phyloP scores from a whole-genome alignment of 2,113 vertebrate genomes.

The Theropithecus gelada region DNA sequence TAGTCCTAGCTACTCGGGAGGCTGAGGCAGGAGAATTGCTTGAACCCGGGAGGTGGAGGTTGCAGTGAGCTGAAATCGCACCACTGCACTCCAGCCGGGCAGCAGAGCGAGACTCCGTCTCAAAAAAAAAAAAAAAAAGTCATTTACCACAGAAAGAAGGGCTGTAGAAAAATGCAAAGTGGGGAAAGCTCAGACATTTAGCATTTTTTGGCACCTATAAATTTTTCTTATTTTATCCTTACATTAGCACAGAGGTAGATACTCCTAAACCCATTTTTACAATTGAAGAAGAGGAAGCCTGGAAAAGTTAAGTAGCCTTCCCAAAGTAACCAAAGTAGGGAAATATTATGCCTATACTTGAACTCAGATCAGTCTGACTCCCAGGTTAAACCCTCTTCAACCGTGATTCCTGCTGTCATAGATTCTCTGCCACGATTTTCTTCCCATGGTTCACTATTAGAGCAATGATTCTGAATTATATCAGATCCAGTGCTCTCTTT shows the following conservation, averaged over 20 bases:
- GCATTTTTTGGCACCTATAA: not conserved
- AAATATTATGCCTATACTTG: not conserved
- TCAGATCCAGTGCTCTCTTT: not conserved
- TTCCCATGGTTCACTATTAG: not conserved
- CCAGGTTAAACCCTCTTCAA: slow-evolving; percentile 14
- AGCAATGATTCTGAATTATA: not conserved
- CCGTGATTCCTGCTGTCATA: not conserved
- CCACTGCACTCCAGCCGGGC: too few species aligned
- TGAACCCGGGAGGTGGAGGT: too few species aligned
- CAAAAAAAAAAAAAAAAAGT: not conserved
- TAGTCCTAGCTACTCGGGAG: too few species aligned
- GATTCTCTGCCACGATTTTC: not conserved
- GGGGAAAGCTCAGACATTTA: not conserved
- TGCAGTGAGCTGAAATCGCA: too few species aligned
- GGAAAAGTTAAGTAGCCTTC: not conserved
- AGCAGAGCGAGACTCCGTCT: too few species aligned
- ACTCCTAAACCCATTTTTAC: not conserved
- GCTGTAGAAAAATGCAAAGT: not conserved
- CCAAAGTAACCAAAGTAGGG: not conserved
- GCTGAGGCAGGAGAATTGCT: too few species aligned
- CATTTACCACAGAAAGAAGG: not conserved
- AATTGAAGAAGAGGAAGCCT: slow-evolving; percentile 22
- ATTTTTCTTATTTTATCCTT: slow-evolving; percentile 2
- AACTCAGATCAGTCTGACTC: not conserved
- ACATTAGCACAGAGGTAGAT: not conserved